A percentile compares a stretch with the other conserved stretches of the same genome.
Conservation (phyloP, 2,888 invertebrate species). For the Lydus trimaculatus region DNA sequence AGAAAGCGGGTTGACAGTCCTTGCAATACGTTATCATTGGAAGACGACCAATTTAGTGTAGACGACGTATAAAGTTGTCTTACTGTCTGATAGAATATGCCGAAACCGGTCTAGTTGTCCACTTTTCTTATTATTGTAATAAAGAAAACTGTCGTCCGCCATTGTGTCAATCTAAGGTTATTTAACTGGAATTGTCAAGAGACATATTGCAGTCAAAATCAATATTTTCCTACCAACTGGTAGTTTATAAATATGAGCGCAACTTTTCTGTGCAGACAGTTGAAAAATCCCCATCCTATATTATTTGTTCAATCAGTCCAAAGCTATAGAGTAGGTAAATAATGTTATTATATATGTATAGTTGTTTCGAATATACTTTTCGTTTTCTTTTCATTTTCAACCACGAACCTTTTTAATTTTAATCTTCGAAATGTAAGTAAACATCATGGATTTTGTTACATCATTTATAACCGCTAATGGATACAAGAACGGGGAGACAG, state of each 20-base stretch:
- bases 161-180: too few species aligned
- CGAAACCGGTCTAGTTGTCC: too few species aligned
- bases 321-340: not conserved
- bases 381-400: not conserved
- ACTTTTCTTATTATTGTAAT: too few species aligned
- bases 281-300: not conserved
- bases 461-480: conserved; percentile 57
- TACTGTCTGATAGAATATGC: too few species aligned
- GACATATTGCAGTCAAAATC: too few species aligned
- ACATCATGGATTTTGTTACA: conserved; percentile 52
- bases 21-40: too few species aligned
- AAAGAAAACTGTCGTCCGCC: too few species aligned
- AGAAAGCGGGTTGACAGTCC: too few species aligned
- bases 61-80: too few species aligned
- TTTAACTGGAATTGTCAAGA: too few species aligned
- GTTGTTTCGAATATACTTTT: not conserved
- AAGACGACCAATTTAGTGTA: too few species aligned
- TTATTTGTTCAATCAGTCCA: not conserved
- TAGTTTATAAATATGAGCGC: not conserved
- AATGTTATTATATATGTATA: too few species aligned
- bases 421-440: conserved; percentile 45
- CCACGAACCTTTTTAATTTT: conserved; percentile 40
- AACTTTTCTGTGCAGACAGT: not conserved
- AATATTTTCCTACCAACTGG: not conserved
- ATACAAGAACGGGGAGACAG: conserved; percentile 39